phyloP scores from a whole-genome alignment of 2,888 invertebrate genomes.

The Biston betularia region DNA sequence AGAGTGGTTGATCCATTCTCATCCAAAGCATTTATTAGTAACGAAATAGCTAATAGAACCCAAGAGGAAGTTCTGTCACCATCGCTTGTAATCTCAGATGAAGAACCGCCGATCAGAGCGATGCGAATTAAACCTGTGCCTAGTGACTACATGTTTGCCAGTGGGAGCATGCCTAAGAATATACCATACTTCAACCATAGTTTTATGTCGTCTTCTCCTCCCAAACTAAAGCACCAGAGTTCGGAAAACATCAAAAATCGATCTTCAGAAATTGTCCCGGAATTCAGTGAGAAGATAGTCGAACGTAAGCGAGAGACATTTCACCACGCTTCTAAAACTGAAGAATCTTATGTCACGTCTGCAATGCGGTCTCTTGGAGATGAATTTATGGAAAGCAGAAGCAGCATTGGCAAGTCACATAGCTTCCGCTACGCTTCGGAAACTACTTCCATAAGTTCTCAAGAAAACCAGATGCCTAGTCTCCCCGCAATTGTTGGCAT shows the following conservation, averaged over 20 bases:
- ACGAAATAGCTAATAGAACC: constrained; percentile 65
- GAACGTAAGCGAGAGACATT: constrained; percentile 67
- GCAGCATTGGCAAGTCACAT: constrained; percentile 89
- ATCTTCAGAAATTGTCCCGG: constrained; percentile 72
- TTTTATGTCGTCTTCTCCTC: constrained; percentile 74
- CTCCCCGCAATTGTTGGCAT: constrained; percentile 83
- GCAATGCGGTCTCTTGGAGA: constrained; percentile 77
- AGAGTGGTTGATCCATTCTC: constrained; percentile 74
- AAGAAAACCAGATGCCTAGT: constrained; percentile 83
- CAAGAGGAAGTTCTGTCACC: constrained; percentile 66
- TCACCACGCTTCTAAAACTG: constrained; percentile 64
- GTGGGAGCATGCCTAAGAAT: constrained; percentile 80
- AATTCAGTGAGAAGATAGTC: constrained; percentile 66
- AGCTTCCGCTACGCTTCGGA: constrained; percentile 89
- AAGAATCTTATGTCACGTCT: constrained; percentile 72
- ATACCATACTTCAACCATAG: constrained; percentile 76
- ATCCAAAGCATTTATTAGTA: constrained; percentile 76
- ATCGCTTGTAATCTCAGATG: constrained; percentile 68
- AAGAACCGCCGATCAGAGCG: constrained; percentile 69
- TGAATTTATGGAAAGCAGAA: constrained; percentile 78
- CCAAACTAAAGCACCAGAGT: constrained; percentile 76
- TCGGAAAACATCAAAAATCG: constrained; percentile 77
- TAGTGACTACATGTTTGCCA: constrained; percentile 72
- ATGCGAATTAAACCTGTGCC: constrained; percentile 71
- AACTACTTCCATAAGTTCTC: constrained; percentile 77